Conservation (phyloP, 2,888 invertebrate species). For the Luperina nickerlii region DNA sequence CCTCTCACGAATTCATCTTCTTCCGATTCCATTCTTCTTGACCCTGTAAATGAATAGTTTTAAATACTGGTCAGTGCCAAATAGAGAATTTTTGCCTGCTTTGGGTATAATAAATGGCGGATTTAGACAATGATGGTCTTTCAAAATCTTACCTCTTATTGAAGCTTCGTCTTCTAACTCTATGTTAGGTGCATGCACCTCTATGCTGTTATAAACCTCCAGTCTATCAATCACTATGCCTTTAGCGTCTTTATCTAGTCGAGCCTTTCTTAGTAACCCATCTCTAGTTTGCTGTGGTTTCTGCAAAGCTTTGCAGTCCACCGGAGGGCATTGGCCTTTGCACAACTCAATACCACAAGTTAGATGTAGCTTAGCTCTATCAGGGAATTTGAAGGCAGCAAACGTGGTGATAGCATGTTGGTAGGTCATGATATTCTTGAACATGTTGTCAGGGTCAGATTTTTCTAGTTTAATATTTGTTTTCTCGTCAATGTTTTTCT, state of each 20-base stretch:
- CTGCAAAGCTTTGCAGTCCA: slow-evolving; percentile 87
- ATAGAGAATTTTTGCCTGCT: background rate
- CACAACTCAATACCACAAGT: slow-evolving; percentile 95
- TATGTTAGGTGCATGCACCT: slow-evolving; percentile 94
- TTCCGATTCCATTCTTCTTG: slow-evolving; percentile 85
- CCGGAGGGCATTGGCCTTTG: slow-evolving; percentile 92
- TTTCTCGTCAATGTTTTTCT: slow-evolving; percentile 80
- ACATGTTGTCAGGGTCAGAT: slow-evolving; percentile 81
- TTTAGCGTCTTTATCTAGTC: slow-evolving; percentile 88
- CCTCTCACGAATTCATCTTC: slow-evolving; percentile 84
- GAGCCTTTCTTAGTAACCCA: slow-evolving; percentile 84
- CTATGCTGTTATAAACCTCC: slow-evolving; percentile 95
- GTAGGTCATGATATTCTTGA: slow-evolving; percentile 88
- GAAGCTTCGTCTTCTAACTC: slow-evolving; percentile 92
- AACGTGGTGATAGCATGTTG: slow-evolving; percentile 91
- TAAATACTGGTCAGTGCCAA: background rate
- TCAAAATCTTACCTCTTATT: slow-evolving; percentile 81
- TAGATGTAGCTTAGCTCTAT: slow-evolving; percentile 93
- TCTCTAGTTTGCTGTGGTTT: slow-evolving; percentile 87
- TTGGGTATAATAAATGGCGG: background rate
- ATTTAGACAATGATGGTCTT: background rate
- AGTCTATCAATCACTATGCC: slow-evolving; percentile 91
- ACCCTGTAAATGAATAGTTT: slow-evolving; percentile 76
- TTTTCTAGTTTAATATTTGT: slow-evolving; percentile 77
- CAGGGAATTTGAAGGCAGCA: slow-evolving; percentile 95